phyloP scores from a whole-genome alignment of 2,888 invertebrate species.

The Drosophila aldrichi region DNA sequence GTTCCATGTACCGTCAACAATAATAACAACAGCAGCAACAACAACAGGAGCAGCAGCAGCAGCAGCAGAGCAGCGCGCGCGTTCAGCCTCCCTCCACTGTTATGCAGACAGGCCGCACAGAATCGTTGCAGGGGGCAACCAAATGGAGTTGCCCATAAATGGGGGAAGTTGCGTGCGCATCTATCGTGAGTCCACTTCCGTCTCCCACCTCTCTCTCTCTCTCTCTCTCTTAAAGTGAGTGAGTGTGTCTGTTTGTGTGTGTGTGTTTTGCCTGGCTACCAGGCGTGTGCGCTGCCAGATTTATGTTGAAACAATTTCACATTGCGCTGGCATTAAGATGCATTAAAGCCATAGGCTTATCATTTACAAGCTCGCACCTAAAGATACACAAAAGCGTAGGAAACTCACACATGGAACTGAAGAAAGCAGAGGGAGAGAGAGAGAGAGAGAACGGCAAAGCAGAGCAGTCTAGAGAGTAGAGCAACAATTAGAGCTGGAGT shows the following conservation, averaged over 20 bases:
- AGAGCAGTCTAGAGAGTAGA: not conserved
- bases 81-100: not conserved
- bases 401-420: constrained; percentile 11
- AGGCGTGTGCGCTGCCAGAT: constrained; percentile 48
- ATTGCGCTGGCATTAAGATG: constrained; percentile 69
- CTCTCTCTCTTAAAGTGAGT: not conserved
- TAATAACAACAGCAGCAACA: not conserved
- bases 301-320: constrained; percentile 71
- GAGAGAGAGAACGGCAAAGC: not conserved
- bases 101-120: constrained; percentile 28
- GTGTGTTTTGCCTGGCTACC: constrained; percentile 14
- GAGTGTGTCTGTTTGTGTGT: constrained; percentile 10
- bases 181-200: constrained; percentile 73
- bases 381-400: constrained; percentile 27
- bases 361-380: constrained; percentile 73
- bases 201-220: constrained; percentile 41
- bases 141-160: constrained; percentile 66
- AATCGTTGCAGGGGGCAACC: constrained; percentile 80
- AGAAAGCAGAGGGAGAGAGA: not conserved
- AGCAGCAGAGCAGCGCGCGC: not conserved
- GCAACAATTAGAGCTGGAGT: constrained; percentile 26
- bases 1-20: constrained; percentile 60
- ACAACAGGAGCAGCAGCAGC: not conserved
- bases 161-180: constrained; percentile 66
- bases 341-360: constrained; percentile 77